phyloP scores from a whole-genome alignment of 2,888 invertebrate genomes.

The Vannuccia rotundouncinata region DNA sequence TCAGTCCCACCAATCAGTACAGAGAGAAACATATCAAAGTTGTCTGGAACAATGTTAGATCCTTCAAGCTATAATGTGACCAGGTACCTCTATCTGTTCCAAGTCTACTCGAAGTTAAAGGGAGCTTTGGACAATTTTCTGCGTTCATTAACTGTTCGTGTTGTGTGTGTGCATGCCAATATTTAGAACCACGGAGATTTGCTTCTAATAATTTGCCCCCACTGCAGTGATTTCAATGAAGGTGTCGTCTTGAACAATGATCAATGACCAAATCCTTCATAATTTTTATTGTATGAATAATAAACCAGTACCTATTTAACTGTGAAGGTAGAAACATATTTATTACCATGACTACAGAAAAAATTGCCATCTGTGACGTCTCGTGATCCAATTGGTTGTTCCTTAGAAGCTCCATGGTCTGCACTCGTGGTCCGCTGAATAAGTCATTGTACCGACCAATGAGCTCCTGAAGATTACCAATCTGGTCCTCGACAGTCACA shows the following conservation, averaged over 20 bases:
- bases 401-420: constrained; percentile 28
- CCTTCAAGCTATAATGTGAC: background rate
- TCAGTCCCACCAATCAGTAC: background rate
- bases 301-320: too few relatives aligned
- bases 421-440: constrained; percentile 17
- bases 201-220: too few relatives aligned
- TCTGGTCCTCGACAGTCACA: background rate
- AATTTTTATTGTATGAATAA: too few relatives aligned
- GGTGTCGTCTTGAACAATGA: too few relatives aligned
- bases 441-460: constrained; percentile 33
- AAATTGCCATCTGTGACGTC: constrained; percentile 7
- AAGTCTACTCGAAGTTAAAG: background rate
- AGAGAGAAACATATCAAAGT: background rate
- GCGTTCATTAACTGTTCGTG: background rate
- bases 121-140: background rate
- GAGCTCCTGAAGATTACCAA: background rate
- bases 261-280: too few relatives aligned
- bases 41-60: background rate
- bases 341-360: constrained; percentile 32
- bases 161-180: too few relatives aligned
- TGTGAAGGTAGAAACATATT: too few relatives aligned
- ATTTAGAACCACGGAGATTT: too few relatives aligned
- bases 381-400: constrained; percentile 18
- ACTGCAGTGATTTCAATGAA: too few relatives aligned
- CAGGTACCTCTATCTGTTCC: background rate